Evolutionary conservation across 2,888 invertebrate genomes (phyloP).

Genomic region (Acronicta psi): DNA sequence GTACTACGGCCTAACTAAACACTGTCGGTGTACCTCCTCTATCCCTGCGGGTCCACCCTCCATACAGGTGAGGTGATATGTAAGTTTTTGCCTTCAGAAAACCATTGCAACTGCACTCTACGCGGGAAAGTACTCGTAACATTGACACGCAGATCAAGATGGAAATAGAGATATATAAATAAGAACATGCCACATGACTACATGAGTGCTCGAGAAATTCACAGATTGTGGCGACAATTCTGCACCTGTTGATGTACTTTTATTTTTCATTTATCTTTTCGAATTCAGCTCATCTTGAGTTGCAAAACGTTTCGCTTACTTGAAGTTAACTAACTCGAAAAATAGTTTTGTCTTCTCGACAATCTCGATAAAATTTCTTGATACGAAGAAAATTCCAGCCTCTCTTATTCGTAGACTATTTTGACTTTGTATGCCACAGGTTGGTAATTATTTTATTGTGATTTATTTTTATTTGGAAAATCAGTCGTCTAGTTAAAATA

Average conservation of each 20-base stretch:
- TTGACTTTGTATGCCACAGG: too few species aligned
- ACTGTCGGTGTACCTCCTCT: too few species aligned
- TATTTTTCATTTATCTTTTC: constrained; percentile 15
- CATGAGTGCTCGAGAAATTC: constrained; percentile 41
- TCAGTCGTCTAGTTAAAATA: too few species aligned
- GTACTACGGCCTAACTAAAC: too few species aligned
- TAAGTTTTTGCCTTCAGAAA: neutral
- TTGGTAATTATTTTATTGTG: too few species aligned
- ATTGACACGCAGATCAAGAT: constrained; percentile 18
- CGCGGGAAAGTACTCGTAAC: constrained; percentile 8
- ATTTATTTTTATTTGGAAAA: too few species aligned
- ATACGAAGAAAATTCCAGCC: too few species aligned
- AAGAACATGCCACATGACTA: constrained; percentile 28
- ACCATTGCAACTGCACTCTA: neutral
- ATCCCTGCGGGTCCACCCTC: too few species aligned
- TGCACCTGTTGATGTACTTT: constrained; percentile 48
- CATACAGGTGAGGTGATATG: too few species aligned
- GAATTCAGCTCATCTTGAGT: constrained; percentile 11
- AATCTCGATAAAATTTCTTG: too few species aligned
- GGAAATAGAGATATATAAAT: constrained; percentile 45
- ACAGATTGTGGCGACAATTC: constrained; percentile 39
- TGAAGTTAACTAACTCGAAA: neutral
- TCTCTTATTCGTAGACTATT: too few species aligned
- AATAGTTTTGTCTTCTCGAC: too few species aligned
- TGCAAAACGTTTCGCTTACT: constrained; percentile 2